These are phyloP conservation scores for Drosophila leontia DNA, from an alignment of 1,140 invertebrate genomes.

Conservation along the genomic window DNA sequence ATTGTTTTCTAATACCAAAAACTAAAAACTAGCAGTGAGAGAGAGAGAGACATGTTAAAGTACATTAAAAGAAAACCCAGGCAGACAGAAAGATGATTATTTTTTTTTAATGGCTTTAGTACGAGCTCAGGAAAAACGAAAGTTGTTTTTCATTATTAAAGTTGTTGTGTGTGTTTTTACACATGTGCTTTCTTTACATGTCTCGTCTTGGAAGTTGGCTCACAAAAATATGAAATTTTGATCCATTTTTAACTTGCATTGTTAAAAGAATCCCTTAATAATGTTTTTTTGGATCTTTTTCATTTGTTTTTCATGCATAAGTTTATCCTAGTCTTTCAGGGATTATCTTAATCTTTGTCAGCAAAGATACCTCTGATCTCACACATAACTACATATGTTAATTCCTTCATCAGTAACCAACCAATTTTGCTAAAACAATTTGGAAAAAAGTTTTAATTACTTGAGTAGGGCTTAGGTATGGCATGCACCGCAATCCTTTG, in stretches of 20 bases:
- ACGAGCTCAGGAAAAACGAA: constrained; percentile 58
- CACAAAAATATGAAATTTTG: constrained; percentile 28
- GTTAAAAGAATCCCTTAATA: constrained; percentile 32
- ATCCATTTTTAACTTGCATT: not conserved
- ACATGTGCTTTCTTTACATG: constrained; percentile 9
- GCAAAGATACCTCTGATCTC: not conserved
- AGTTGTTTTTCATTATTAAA: constrained; percentile 39
- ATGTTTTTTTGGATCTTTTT: constrained; percentile 35
- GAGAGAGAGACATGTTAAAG: constrained; percentile 16
- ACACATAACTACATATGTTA: not conserved
- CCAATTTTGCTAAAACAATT: not conserved
- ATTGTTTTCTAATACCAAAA: constrained; percentile 26
- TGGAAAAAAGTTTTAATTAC: constrained; percentile 5
- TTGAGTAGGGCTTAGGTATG: constrained; percentile 1
- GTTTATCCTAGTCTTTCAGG: no score
- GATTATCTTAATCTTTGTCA: no score
- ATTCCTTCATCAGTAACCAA: no score
- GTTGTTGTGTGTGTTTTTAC: not conserved
- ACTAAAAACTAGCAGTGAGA: not conserved
- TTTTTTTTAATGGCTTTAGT: constrained; percentile 62
- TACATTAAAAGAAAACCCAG: constrained; percentile 36
- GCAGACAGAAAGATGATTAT: constrained; percentile 55
- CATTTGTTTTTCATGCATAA: no score
- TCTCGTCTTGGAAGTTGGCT: constrained; percentile 12
- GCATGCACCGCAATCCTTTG: constrained; percentile 17